phyloP scores from a whole-genome alignment of 2,888 invertebrate species.

The Unio pictorum region DNA sequence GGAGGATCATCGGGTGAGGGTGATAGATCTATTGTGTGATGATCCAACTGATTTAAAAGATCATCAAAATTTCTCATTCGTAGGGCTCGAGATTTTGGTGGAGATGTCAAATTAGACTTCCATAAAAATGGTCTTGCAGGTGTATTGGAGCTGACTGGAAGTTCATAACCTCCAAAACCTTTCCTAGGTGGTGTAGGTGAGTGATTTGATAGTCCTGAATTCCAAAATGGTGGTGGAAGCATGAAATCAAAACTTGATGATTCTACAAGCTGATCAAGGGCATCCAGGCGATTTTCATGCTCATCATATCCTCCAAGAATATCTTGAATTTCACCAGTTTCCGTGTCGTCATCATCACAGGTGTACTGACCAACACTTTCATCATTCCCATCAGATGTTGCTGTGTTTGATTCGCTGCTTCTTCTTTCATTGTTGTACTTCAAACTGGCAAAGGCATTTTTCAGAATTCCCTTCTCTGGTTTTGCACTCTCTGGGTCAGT shows the following conservation, averaged over 20 bases:
- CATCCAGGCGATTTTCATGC: conserved; percentile 45
- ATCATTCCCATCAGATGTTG: conserved; percentile 39
- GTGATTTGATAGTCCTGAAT: conserved; percentile 39
- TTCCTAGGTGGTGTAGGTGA: conserved; percentile 45
- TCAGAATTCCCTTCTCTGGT: conserved; percentile 67
- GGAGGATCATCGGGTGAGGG: conserved; percentile 63
- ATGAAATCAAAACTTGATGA: conserved; percentile 62
- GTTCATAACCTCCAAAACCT: conserved; percentile 38
- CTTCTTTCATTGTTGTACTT: conserved; percentile 40
- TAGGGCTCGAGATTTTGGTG: conserved; percentile 57
- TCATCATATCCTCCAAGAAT: conserved; percentile 53
- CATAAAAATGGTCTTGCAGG: conserved; percentile 47
- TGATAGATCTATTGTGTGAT: conserved; percentile 61
- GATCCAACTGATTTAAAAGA: conserved; percentile 52
- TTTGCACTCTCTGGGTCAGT: conserved; percentile 60
- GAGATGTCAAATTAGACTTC: conserved; percentile 55
- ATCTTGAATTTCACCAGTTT: conserved; percentile 60
- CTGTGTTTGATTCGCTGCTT: conserved; percentile 50
- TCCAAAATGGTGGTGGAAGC: conserved; percentile 57
- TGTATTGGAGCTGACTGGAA: conserved; percentile 29
- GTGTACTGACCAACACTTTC: conserved; percentile 57
- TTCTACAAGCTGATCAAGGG: conserved; percentile 54
- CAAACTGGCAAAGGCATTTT: conserved; percentile 42
- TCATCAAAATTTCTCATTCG: conserved; percentile 58
- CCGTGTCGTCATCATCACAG: conserved; percentile 58